Evolutionary conservation across 92 coral and sea anemone species (phyloP).

Genomic region (Desmophyllum pertusum): DNA sequence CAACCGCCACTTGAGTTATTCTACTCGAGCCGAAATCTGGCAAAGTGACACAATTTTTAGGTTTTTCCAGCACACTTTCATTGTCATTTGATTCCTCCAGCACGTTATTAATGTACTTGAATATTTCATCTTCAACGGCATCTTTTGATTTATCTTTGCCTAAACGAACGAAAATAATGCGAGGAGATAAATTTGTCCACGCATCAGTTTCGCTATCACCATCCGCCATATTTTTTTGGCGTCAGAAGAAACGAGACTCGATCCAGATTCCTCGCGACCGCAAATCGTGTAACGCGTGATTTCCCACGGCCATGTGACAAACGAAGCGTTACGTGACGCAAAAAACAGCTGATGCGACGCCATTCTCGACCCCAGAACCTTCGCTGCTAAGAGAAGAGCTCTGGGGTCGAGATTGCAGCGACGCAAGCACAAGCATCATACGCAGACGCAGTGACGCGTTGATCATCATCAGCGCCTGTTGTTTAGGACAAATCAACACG

Average conservation of each 20-base stretch:
- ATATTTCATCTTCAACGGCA: slow-evolving; percentile 73
- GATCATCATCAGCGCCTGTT: too few species aligned
- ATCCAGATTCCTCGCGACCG: slow-evolving; percentile 25
- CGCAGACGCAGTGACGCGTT: too few species aligned
- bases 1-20: slow-evolving; percentile 82
- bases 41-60: slow-evolving; percentile 64
- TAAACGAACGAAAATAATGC: slow-evolving; percentile 76
- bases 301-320: neutral
- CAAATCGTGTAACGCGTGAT: neutral
- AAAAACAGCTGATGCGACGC: too few species aligned
- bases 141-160: slow-evolving; percentile 89
- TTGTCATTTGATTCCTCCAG: slow-evolving; percentile 44
- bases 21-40: slow-evolving; percentile 63
- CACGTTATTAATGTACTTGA: slow-evolving; percentile 69
- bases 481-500: too few species aligned
- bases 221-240: slow-evolving; percentile 76
- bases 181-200: slow-evolving; percentile 55
- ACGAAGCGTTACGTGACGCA: slow-evolving; percentile 17
- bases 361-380: too few species aligned
- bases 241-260: slow-evolving; percentile 12
- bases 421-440: too few species aligned
- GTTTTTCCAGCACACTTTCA: slow-evolving; percentile 43
- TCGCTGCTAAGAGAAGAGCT: too few species aligned
- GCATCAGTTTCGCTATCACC: slow-evolving; percentile 23
- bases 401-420: too few species aligned